Conservation (phyloP, 64 coral and sea anemone species). For the Pachyseris speciosa region DNA sequence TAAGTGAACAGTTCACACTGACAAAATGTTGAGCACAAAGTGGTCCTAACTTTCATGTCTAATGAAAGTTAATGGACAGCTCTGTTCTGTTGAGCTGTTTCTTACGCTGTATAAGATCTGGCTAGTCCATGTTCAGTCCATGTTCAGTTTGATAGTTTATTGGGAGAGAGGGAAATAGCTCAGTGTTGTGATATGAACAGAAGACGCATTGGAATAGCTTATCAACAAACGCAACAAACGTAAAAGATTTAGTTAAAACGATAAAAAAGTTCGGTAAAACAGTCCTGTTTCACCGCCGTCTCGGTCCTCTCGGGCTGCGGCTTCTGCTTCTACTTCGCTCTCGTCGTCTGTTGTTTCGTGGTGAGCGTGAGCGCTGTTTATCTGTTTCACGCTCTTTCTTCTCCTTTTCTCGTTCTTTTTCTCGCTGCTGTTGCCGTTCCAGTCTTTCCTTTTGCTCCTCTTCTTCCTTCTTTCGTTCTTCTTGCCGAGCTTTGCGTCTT, state of each 20-base stretch:
- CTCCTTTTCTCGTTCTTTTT: slow-evolving; percentile 65
- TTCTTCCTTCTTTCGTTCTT: slow-evolving; percentile 61
- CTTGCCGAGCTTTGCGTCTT: slow-evolving; percentile 63
- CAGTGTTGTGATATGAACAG: too few species aligned
- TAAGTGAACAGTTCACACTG: too few species aligned
- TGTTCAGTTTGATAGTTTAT: too few species aligned
- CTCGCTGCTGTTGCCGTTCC: slow-evolving; percentile 37
- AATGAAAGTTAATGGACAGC: too few species aligned
- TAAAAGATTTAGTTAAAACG: background rate
- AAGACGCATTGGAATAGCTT: too few species aligned
- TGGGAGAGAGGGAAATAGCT: too few species aligned
- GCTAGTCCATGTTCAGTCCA: too few species aligned
- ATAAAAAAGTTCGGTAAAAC: slow-evolving; percentile 1
- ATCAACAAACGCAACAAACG: too few species aligned
- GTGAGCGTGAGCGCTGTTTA: slow-evolving; percentile 30
- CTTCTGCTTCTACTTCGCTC: slow-evolving; percentile 75
- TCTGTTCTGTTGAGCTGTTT: too few species aligned
- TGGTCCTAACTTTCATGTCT: too few species aligned
- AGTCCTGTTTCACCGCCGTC: slow-evolving; percentile 12
- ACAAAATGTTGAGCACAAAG: too few species aligned
- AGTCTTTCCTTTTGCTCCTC: slow-evolving; percentile 69
- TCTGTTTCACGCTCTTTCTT: slow-evolving; percentile 9
- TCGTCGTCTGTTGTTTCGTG: slow-evolving; percentile 54
- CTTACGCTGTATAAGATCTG: too few species aligned
- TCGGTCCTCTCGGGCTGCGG: slow-evolving; percentile 22